Evolutionary conservation across 2,888 invertebrate species (phyloP).

Genomic region (Poecilus cupreus): DNA sequence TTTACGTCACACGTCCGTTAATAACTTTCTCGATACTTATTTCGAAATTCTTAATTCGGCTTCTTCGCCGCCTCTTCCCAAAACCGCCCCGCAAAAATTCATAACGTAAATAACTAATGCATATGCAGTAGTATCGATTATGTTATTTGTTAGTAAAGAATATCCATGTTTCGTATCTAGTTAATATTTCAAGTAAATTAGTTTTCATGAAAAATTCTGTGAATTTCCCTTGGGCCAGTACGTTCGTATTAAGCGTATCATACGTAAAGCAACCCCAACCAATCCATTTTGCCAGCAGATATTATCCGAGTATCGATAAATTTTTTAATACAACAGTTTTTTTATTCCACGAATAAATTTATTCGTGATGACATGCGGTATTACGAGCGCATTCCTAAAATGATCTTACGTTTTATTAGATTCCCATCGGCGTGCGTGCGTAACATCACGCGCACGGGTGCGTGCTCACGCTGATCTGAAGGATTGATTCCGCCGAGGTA

Average conservation of each 20-base stretch:
- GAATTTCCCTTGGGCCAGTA: conserved; percentile 25
- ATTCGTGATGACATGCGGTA: conserved; percentile 41
- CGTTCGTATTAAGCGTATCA: conserved; percentile 14
- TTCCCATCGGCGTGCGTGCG: conserved; percentile 31
- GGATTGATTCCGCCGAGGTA: conserved; percentile 26
- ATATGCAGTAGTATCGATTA: no score
- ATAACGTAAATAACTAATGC: no score
- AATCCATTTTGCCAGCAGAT: conserved; percentile 22
- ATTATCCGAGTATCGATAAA: conserved; percentile 38
- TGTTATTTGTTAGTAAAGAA: no score
- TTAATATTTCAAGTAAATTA: conserved; percentile 11
- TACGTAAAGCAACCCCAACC: conserved; percentile 2
- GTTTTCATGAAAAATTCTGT: not conserved
- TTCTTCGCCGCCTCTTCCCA: no score
- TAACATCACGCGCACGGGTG: not conserved
- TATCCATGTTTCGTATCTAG: not conserved
- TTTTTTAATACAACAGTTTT: conserved; percentile 55
- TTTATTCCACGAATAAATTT: conserved; percentile 32
- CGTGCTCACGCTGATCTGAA: not conserved
- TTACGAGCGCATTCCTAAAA: conserved; percentile 28
- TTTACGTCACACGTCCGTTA: no score
- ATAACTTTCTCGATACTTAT: no score
- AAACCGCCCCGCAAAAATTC: no score
- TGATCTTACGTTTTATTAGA: conserved; percentile 39
- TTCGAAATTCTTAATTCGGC: no score